phyloP scores from a whole-genome alignment of 2,797 vertebrate species.

The Notolabrus celidotus region DNA sequence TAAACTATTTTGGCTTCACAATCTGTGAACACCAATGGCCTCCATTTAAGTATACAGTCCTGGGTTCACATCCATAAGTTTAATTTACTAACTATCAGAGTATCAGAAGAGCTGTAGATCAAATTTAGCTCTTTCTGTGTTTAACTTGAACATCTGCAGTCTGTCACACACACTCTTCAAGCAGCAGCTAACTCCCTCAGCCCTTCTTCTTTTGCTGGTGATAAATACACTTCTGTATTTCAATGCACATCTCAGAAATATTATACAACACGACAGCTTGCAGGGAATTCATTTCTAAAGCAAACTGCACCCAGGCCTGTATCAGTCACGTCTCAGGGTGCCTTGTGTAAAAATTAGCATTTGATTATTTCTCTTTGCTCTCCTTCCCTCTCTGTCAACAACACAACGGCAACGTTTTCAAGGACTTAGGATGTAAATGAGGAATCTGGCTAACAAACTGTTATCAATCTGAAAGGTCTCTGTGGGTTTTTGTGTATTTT shows the following conservation, averaged over 20 bases:
- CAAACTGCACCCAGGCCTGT: constrained; percentile 33
- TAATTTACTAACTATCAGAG: no score
- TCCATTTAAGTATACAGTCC: no score
- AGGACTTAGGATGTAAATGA: constrained; percentile 57
- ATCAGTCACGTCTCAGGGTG: constrained; percentile 38
- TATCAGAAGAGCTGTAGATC: background rate
- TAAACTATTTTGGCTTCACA: no score
- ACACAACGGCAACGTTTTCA: constrained; percentile 33
- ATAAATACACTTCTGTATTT: constrained; percentile 27
- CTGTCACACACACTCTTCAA: constrained; percentile 7
- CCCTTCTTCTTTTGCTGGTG: background rate
- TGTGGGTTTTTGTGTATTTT: constrained; percentile 40
- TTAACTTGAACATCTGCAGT: background rate
- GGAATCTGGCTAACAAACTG: constrained; percentile 48
- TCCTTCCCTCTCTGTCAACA: constrained; percentile 46
- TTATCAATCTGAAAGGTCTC: constrained; percentile 48
- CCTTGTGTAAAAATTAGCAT: constrained; percentile 54
- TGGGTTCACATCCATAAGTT: no score
- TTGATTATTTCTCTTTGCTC: constrained; percentile 61
- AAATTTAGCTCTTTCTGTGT: background rate
- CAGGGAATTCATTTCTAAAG: constrained; percentile 46
- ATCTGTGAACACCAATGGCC: no score
- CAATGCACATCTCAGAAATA: constrained; percentile 19
- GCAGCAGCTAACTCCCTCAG: background rate
- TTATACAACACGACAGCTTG: constrained; percentile 28